Evolutionary conservation across 2,113 vertebrate genomes (phyloP).

Genomic region (Labrus mixtus): DNA sequence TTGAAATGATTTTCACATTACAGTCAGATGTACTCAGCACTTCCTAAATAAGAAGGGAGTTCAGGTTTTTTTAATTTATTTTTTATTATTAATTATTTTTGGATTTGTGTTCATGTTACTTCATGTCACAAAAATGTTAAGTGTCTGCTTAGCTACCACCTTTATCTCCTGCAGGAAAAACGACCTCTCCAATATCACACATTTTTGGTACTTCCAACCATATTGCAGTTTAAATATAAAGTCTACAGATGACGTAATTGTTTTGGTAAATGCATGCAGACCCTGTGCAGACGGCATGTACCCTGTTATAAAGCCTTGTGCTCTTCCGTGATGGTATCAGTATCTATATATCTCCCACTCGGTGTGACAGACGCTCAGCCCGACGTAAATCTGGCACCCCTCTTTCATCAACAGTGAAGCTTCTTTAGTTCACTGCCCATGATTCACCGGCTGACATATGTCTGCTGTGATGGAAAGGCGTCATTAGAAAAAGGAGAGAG

Average conservation of each 20-base stretch:
- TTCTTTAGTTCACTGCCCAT: slow-evolving; percentile 47
- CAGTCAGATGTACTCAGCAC: too few relatives aligned
- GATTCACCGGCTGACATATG: slow-evolving; percentile 52
- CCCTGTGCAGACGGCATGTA: neutral
- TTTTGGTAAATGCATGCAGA: neutral
- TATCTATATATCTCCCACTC: slow-evolving; percentile 33
- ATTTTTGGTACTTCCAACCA: neutral
- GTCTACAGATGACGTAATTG: neutral
- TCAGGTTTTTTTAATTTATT: too few relatives aligned
- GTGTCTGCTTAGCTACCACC: too few relatives aligned
- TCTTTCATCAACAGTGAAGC: slow-evolving; percentile 45
- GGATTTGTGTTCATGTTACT: too few relatives aligned
- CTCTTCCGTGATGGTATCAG: slow-evolving; percentile 20
- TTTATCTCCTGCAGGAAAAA: too few relatives aligned
- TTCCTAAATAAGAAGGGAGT: too few relatives aligned
- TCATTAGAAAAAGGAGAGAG: slow-evolving; percentile 48
- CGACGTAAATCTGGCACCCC: slow-evolving; percentile 30
- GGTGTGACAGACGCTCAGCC: slow-evolving; percentile 21
- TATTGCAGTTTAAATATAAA: neutral
- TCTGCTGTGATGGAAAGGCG: slow-evolving; percentile 61
- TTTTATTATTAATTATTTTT: too few relatives aligned
- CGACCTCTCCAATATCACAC: neutral
- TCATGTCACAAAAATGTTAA: too few relatives aligned
- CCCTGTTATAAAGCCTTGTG: slow-evolving; percentile 7
- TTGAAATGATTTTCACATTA: too few relatives aligned